Percentiles rank a stretch among this genome's conserved stretches.
Evolutionary conservation across 2,113 vertebrate species (phyloP).

Genomic region (Oreochromis spilurus): DNA sequence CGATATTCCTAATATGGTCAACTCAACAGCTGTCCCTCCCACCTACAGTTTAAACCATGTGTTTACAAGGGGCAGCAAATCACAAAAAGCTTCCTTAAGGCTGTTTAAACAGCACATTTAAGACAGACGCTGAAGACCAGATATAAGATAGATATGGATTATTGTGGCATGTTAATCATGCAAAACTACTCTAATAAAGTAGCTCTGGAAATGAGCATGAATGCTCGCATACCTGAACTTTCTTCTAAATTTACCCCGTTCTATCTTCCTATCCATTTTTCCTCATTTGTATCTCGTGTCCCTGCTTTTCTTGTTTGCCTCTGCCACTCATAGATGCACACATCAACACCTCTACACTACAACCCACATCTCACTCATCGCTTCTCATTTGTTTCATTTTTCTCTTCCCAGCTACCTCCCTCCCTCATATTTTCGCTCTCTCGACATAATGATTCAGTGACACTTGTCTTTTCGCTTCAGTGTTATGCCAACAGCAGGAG

Average conservation of each 20-base stretch:
- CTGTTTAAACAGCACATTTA: not conserved
- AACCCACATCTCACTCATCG: constrained; percentile 14
- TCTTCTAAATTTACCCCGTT: not conserved
- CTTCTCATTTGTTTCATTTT: constrained; percentile 19
- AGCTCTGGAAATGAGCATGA: rapidly evolving
- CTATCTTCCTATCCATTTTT: not conserved
- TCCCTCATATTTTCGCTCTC: not conserved
- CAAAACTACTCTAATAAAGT: not conserved
- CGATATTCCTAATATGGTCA: rapidly evolving
- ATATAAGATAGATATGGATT: not conserved
- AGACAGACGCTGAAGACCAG: not conserved
- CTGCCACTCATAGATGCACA: not conserved
- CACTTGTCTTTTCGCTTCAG: constrained; percentile 39
- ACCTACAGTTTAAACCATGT: not conserved
- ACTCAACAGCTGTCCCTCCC: not conserved
- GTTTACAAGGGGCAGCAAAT: not conserved
- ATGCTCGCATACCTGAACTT: not conserved
- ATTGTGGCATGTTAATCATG: not conserved
- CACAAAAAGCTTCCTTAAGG: not conserved
- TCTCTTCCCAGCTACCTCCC: not conserved
- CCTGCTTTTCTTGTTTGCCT: not conserved
- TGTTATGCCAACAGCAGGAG: not conserved
- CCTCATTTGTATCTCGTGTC: not conserved
- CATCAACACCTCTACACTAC: not conserved
- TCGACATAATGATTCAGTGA: constrained; percentile 31